These are phyloP conservation scores for Trichacis sp. DNA, from an alignment of 2,888 invertebrate species.

Conservation along the genomic window DNA sequence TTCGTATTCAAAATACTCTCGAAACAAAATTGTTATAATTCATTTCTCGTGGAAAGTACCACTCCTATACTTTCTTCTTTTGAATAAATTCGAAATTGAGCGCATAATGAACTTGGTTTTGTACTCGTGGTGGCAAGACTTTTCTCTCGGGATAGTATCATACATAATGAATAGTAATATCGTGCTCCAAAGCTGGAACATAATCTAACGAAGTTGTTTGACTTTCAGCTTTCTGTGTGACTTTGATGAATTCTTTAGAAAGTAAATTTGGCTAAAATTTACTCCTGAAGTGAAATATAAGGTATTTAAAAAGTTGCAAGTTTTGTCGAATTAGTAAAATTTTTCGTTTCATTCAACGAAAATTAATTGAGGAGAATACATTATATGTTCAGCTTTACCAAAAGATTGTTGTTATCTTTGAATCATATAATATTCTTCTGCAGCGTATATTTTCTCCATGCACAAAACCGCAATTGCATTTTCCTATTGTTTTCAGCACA, in stretches of 20 bases:
- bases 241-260: not conserved
- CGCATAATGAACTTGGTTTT: not conserved
- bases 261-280: not conserved
- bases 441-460: no score
- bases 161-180: constrained; percentile 1
- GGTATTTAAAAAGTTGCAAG: no score
- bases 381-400: no score
- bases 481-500: no score
- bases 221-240: not conserved
- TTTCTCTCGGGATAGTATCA: not conserved
- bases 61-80: not conserved
- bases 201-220: not conserved
- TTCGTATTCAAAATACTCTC: no score
- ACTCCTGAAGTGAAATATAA: no score
- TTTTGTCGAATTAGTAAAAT: no score
- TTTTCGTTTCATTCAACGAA: not conserved
- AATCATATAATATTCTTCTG: no score
- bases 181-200: not conserved
- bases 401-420: no score
- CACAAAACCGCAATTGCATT: no score
- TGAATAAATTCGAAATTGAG: not conserved
- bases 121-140: not conserved
- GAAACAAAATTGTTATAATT: not conserved
- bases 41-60: not conserved
- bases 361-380: no score